These are phyloP conservation scores for Sylvietta virens DNA, from an alignment of 2,113 vertebrate species.

Conservation along the genomic window DNA sequence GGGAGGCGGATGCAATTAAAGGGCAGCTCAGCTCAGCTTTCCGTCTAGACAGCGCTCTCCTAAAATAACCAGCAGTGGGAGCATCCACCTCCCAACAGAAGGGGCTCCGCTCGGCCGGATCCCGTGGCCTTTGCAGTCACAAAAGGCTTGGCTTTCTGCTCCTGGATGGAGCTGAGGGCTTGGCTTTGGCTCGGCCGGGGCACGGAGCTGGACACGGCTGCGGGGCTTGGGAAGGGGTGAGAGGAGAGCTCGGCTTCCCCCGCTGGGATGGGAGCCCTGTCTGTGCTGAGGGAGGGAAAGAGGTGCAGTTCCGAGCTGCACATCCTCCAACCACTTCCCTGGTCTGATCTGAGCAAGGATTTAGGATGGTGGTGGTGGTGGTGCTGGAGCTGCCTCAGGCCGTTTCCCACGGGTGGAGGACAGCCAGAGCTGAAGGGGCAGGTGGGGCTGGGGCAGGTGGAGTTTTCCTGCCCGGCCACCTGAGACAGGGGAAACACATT, in stretches of 20 bases:
- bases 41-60: conserved; percentile 5
- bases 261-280: background rate
- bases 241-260: background rate
- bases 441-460: background rate
- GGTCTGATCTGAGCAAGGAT: background rate
- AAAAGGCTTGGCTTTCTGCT: background rate
- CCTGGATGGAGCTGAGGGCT: background rate
- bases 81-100: background rate
- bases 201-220: accelerated
- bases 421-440: background rate
- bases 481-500: background rate
- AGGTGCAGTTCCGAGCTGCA: background rate
- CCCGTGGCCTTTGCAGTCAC: background rate
- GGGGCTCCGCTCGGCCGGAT: background rate
- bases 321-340: too few relatives aligned
- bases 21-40: conserved; percentile 20
- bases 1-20: conserved; percentile 28
- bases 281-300: background rate
- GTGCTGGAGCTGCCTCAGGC: background rate
- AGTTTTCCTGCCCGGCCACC: accelerated
- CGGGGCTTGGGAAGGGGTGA: background rate
- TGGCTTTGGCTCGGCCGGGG: background rate
- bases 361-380: background rate
- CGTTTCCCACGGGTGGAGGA: accelerated
- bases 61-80: background rate